A percentile compares a stretch with the other conserved stretches of the same genome.
These are phyloP conservation scores for Melanotaenia duboulayi DNA, from an alignment of 2,113 vertebrate species.

Conservation along the genomic window DNA sequence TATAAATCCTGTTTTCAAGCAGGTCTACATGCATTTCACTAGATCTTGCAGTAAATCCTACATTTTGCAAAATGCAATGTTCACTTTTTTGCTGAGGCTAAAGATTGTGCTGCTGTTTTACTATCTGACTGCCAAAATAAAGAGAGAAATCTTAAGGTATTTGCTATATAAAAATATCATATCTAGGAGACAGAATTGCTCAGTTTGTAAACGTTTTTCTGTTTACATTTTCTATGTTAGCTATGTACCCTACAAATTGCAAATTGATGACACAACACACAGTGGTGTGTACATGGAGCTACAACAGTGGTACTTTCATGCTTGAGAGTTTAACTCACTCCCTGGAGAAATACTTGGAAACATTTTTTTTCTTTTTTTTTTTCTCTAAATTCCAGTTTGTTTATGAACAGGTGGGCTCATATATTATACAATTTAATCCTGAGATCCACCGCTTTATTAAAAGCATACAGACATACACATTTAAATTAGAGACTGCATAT, in stretches of 20 bases:
- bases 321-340: background rate
- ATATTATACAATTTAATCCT: slow-evolving; percentile 43
- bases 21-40: background rate
- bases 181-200: background rate
- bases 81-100: background rate
- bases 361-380: slow-evolving; percentile 18
- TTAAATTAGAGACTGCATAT: slow-evolving; percentile 30
- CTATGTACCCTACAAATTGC: slow-evolving; percentile 29
- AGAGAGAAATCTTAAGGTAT: background rate
- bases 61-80: background rate
- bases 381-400: slow-evolving; percentile 16
- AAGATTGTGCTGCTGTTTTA: background rate
- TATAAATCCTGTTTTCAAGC: background rate
- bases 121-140: background rate
- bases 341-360: slow-evolving; percentile 33
- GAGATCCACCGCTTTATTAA: slow-evolving; percentile 27
- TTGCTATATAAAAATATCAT: background rate
- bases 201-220: background rate
- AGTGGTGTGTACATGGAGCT: slow-evolving; percentile 8
- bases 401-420: slow-evolving; percentile 47
- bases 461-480: slow-evolving; percentile 13
- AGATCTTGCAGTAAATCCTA: background rate
- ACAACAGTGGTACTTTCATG: slow-evolving; percentile 16
- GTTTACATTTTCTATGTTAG: slow-evolving; percentile 4
- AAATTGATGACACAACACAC: slow-evolving; percentile 42